A percentile compares a stretch with the other conserved stretches of the same genome.
phyloP scores from a whole-genome alignment of 2,113 vertebrate genomes.

The Condylura cristata region DNA sequence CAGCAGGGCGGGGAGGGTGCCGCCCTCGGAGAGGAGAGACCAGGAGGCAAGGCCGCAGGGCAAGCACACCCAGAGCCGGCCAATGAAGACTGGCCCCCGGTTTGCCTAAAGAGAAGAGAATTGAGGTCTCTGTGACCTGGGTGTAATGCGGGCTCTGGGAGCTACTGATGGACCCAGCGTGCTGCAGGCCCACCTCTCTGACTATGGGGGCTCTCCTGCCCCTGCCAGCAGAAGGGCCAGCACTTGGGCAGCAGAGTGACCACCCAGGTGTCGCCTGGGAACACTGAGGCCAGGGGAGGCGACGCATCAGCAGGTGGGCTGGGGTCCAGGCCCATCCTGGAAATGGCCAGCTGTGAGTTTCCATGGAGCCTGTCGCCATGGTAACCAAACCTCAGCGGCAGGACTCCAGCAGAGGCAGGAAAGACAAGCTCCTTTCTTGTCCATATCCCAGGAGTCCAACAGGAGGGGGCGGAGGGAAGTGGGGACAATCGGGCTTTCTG shows the following conservation, averaged over 20 bases:
- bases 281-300: slow-evolving; percentile 21
- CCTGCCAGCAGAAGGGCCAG: background rate
- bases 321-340: slow-evolving; percentile 75
- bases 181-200: background rate
- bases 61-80: background rate
- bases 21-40: background rate
- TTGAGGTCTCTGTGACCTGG: background rate
- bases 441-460: slow-evolving; percentile 72
- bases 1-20: background rate
- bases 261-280: slow-evolving; percentile 17
- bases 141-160: background rate
- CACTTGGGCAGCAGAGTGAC: background rate
- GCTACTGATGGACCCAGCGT: rapidly evolving
- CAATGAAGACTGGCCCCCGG: background rate
- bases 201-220: background rate
- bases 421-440: slow-evolving; percentile 79
- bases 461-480: background rate
- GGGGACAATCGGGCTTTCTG: slow-evolving; percentile 71
- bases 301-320: slow-evolving; percentile 72
- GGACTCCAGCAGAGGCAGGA: slow-evolving; percentile 76
- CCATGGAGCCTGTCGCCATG: slow-evolving; percentile 72
- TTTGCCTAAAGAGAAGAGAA: background rate
- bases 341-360: slow-evolving; percentile 69
- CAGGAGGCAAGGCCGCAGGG: rapidly evolving
- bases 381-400: slow-evolving; percentile 77